phyloP scores from a whole-genome alignment of 2,797 vertebrate genomes.

The Urosaurus nigricauda region DNA sequence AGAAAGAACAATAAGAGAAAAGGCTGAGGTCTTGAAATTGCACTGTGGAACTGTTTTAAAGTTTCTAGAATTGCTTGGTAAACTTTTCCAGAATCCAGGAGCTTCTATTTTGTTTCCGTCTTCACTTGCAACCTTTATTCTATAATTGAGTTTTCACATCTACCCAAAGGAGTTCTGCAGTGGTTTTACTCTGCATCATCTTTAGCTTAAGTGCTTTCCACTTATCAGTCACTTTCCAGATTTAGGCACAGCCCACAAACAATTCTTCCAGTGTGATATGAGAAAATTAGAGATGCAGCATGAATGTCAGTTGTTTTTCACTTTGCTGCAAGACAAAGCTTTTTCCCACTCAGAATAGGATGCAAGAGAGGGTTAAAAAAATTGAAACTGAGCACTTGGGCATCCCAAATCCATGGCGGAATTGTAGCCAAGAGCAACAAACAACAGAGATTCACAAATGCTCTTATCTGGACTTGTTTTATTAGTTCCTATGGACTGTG shows the following conservation, averaged over 20 bases:
- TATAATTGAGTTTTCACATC: neutral
- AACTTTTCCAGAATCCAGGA: neutral
- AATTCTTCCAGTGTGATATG: neutral
- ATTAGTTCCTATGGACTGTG: neutral
- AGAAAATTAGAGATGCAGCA: neutral
- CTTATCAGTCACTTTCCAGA: conserved; percentile 19
- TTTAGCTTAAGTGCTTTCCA: conserved; percentile 24
- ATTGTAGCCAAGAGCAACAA: no score
- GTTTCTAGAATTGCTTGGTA: neutral
- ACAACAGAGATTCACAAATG: no score
- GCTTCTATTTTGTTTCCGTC: neutral
- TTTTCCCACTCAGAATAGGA: no score
- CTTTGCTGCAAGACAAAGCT: neutral
- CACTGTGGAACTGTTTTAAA: neutral
- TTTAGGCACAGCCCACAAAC: conserved; percentile 3
- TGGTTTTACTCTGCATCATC: conserved; percentile 14
- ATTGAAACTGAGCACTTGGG: no score
- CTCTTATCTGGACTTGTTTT: no score
- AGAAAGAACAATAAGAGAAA: neutral
- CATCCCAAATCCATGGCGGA: no score
- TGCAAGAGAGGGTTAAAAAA: neutral
- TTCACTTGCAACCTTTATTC: conserved; percentile 9
- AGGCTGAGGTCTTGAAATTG: neutral
- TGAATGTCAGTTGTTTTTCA: neutral
- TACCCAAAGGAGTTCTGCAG: neutral